phyloP scores from a whole-genome alignment of 2,113 vertebrate species.

The Miniopterus natalensis region DNA sequence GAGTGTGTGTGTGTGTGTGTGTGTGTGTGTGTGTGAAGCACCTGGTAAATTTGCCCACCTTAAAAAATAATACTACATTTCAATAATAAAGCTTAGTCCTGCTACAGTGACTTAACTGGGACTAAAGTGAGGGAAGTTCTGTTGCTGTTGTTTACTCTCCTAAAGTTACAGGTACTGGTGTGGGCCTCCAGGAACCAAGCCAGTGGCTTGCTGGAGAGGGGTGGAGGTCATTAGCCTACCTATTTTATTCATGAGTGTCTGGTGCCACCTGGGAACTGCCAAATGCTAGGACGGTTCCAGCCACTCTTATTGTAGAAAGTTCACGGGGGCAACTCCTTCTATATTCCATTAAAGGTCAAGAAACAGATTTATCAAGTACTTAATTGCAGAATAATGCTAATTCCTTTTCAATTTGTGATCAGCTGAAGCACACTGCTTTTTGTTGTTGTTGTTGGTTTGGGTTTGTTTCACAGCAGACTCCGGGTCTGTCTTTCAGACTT shows the following conservation, averaged over 20 bases:
- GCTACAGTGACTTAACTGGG: background rate
- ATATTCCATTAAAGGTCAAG: background rate
- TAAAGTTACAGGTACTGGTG: background rate
- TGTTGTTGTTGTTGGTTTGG: too few relatives aligned
- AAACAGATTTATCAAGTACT: background rate
- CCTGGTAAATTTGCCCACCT: background rate
- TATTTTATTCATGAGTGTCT: background rate
- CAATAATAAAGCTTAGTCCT: background rate
- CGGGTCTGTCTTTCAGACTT: background rate
- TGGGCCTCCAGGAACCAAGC: constrained; percentile 26
- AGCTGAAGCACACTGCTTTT: background rate
- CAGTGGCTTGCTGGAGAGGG: background rate
- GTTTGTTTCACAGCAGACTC: background rate
- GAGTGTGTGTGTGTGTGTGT: background rate
- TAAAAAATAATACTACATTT: background rate
- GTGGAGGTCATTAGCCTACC: background rate
- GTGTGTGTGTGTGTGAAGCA: background rate
- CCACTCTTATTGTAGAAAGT: background rate
- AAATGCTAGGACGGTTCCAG: background rate
- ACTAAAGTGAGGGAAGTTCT: background rate
- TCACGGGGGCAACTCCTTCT: background rate
- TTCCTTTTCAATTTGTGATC: background rate
- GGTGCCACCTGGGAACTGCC: background rate
- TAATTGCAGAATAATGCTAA: background rate
- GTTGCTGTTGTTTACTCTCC: background rate